Conservation (phyloP, 2,113 vertebrate species). For the Lepus americanus region DNA sequence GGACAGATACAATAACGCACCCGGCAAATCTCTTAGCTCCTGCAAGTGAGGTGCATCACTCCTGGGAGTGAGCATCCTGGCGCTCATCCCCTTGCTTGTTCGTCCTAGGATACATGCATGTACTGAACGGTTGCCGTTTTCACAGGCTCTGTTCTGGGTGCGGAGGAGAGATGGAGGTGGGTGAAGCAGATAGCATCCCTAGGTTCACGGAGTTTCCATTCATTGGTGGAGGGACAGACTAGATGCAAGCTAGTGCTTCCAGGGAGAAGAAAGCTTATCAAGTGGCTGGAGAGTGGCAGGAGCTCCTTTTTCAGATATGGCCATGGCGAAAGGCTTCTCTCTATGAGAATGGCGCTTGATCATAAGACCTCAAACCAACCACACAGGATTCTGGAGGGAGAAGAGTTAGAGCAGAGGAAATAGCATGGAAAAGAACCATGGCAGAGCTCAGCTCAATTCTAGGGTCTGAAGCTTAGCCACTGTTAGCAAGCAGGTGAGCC, state of each 20-base stretch:
- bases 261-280: neutral
- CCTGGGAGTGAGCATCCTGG: neutral
- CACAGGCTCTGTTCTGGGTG: neutral
- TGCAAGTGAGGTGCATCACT: neutral
- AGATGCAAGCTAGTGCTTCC: rapidly evolving
- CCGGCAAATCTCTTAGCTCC: neutral
- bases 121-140: neutral
- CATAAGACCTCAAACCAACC: neutral
- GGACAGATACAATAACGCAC: neutral
- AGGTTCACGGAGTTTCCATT: neutral
- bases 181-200: neutral
- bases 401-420: neutral
- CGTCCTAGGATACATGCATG: neutral
- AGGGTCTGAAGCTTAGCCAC: neutral
- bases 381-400: neutral
- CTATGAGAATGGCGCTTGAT: neutral
- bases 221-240: neutral
- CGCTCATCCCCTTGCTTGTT: neutral
- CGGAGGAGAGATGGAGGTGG: too few relatives aligned
- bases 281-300: neutral
- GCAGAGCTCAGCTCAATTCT: neutral
- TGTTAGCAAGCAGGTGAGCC: neutral
- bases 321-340: neutral
- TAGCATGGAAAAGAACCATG: neutral
- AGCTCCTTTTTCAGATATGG: neutral